Conservation (phyloP, 2,797 vertebrate species). For the Clangula hyemalis region DNA sequence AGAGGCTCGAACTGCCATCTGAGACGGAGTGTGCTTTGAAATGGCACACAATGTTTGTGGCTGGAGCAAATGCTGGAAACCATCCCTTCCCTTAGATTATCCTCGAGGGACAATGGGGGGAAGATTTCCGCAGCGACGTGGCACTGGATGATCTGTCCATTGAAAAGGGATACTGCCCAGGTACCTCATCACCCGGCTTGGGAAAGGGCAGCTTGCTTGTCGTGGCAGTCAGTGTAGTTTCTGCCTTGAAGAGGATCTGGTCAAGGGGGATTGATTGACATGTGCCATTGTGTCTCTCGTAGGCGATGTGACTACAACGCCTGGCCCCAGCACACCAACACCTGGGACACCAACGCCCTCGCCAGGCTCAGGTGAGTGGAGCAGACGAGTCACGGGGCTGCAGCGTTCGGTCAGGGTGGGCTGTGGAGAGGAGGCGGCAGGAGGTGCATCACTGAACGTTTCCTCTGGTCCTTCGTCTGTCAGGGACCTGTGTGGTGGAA, state of each 20-base stretch:
- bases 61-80: neutral
- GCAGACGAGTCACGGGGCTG: neutral
- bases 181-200: slow-evolving; percentile 30
- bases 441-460: neutral
- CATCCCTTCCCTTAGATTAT: slow-evolving; percentile 75
- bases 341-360: neutral
- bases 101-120: slow-evolving; percentile 78
- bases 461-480: neutral
- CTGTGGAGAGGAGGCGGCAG: neutral
- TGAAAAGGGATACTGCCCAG: slow-evolving; percentile 74
- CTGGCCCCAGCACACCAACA: slow-evolving; percentile 29
- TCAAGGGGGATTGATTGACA: too few relatives aligned
- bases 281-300: too few relatives aligned
- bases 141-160: slow-evolving; percentile 83
- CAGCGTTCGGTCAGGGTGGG: neutral
- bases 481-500: slow-evolving; percentile 19
- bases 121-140: too few relatives aligned
- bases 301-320: neutral
- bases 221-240: slow-evolving; percentile 30
- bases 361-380: neutral
- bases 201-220: too few relatives aligned
- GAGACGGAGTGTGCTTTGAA: neutral
- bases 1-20: too few relatives aligned
- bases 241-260: neutral
- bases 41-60: too few relatives aligned